A percentile compares a stretch with the other conserved stretches of the same genome.
phyloP scores from a whole-genome alignment of 1,140 invertebrate genomes.

The Drosophila rhopaloa region DNA sequence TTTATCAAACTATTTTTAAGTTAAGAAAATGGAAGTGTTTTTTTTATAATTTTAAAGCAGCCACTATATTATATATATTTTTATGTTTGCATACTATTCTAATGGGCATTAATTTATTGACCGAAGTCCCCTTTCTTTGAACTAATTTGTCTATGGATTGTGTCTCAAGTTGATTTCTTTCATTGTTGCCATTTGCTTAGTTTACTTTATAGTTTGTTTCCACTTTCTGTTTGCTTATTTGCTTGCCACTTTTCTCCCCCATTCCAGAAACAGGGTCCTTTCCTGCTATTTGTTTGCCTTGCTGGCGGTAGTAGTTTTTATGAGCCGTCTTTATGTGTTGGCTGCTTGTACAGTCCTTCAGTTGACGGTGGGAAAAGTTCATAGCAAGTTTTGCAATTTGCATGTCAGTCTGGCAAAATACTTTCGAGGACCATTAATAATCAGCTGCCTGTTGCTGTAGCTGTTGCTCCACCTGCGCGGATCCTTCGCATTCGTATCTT shows the following conservation, averaged over 20 bases:
- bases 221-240: constrained; percentile 47
- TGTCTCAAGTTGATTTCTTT: background rate
- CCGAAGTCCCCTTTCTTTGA: background rate
- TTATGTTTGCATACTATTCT: background rate
- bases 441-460: constrained; percentile 43
- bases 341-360: constrained; percentile 3
- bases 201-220: constrained; percentile 34
- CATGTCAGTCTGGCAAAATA: constrained; percentile 39
- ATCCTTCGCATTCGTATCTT: background rate
- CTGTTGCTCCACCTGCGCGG: constrained; percentile 32
- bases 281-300: constrained; percentile 23
- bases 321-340: constrained; percentile 41
- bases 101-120: background rate
- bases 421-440: constrained; percentile 45
- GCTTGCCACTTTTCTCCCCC: constrained; percentile 13
- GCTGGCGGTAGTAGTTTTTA: constrained; percentile 25
- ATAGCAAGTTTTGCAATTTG: constrained; percentile 48
- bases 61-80: no score
- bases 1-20: no score
- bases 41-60: no score
- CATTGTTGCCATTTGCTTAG: constrained; percentile 41
- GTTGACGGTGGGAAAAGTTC: constrained; percentile 37
- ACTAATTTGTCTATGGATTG: constrained; percentile 1
- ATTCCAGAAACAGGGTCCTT: background rate
- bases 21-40: no score